Percentiles rank a stretch among this genome's conserved stretches.
phyloP scores from a whole-genome alignment of 2,797 vertebrate genomes.

The Gadopsis marmoratus region DNA sequence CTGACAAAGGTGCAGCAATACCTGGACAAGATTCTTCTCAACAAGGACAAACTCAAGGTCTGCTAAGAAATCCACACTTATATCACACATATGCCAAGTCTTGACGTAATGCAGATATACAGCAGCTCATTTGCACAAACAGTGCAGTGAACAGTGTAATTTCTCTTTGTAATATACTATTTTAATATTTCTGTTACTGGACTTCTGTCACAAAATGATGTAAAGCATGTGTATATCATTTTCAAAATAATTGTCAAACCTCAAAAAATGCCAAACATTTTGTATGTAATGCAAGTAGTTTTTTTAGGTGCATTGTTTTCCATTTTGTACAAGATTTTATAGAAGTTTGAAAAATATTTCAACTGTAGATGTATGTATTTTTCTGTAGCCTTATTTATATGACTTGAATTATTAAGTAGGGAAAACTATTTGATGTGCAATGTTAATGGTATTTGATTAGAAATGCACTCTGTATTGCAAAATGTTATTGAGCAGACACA shows the following conservation, averaged over 20 bases:
- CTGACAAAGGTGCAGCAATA: conserved; percentile 70
- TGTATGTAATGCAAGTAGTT: neutral
- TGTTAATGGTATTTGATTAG: neutral
- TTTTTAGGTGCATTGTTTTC: neutral
- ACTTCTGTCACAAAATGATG: neutral
- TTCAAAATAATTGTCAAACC: neutral
- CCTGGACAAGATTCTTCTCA: conserved; percentile 66
- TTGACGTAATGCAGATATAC: neutral
- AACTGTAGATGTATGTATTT: neutral
- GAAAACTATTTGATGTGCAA: neutral
- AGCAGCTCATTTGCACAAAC: conserved; percentile 8
- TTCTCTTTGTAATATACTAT: conserved; percentile 11
- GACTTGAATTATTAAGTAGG: neutral
- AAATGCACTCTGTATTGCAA: neutral
- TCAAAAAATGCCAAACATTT: neutral
- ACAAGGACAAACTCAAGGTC: conserved; percentile 70
- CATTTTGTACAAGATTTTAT: neutral
- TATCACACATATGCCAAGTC: neutral
- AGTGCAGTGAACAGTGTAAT: neutral
- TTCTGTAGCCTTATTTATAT: neutral
- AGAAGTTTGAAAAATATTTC: neutral
- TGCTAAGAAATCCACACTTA: conserved; percentile 61
- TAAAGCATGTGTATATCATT: neutral
- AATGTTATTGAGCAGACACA: neutral
- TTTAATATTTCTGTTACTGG: neutral